Base-by-base conservation (phyloP, 2,888 invertebrate genomes). In the Aspidapion aeneum region DNA sequence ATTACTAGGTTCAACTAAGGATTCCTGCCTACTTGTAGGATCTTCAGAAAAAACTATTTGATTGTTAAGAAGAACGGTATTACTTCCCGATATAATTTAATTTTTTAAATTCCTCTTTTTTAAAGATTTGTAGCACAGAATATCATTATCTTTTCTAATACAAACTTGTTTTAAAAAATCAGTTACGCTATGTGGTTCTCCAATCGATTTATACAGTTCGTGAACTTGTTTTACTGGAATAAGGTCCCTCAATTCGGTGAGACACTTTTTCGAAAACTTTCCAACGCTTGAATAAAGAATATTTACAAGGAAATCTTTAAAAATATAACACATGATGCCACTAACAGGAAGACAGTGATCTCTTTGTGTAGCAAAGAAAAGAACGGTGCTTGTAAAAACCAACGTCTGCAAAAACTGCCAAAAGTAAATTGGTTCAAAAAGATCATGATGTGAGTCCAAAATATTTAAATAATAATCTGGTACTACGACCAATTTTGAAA, bases 341-440 rank as follows among this genome's bases (percentile, higher is more conserved):
- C 79, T 79, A 65, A 78, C 79, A 12, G 72, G 73, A 1, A 75
- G 77, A 77, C n/a, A n/a, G 51, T 60, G 51, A 49, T 55, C 12
- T 1, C 55, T 17, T 57, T 61, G 35, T 82, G 67, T 54, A 75
- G 48, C 61, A 1, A 80, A 77, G 69, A 84, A 84, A 18, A 85
- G 69, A 68, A 77, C 78, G 74, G 69, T 69, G 9, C 70, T 65
- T 16, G 67, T 63, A 50, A 83, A 80, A 64, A 87, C 77, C 12
- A 87, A 69, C 48, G 83, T 82, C 64, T 85, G 85, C 35, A 85
- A 62, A 74, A 85, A 86, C 74, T 87, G 87, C 85, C 86, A 87
- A 71, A 84, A 85, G 73, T 85, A 84, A 70, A 87, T 82, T 69
- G 80, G 82, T 70, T 86, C 86, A 71, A 86, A 87, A 0, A 87